Evolutionary conservation across 2,797 vertebrate species (phyloP).

Genomic region (Catamblyrhynchus diadema): DNA sequence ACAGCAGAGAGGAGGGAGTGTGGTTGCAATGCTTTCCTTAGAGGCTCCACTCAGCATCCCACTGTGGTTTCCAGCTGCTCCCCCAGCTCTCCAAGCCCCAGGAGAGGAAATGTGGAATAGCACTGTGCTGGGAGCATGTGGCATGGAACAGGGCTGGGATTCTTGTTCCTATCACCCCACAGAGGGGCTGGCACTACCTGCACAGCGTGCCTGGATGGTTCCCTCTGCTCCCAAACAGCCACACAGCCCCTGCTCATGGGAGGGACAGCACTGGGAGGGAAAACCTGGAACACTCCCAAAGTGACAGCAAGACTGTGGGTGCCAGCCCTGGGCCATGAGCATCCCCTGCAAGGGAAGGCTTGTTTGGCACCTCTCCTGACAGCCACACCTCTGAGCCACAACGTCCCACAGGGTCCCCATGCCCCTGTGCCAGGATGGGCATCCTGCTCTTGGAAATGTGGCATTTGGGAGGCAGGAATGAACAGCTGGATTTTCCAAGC

Average conservation of each 20-base stretch:
- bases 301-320: background rate
- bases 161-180: background rate
- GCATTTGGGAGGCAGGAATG: background rate
- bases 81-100: background rate
- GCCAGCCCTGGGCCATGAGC: background rate
- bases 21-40: background rate
- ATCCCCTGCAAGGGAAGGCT: background rate
- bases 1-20: background rate
- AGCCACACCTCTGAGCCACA: accelerated
- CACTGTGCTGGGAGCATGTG: background rate
- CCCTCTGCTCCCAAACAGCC: background rate
- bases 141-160: accelerated
- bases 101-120: background rate
- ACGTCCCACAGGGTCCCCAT: accelerated
- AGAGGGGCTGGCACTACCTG: background rate
- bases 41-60: background rate
- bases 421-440: background rate
- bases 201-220: background rate
- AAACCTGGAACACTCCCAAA: background rate
- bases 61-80: background rate
- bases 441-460: background rate
- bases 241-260: background rate
- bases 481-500: conserved; percentile 1
- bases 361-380: background rate
- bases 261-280: background rate